Evolutionary conservation across 2,888 invertebrate genomes (phyloP), one percentile per base, ranked within the genome.

Genomic region (Thecophora atra): DNA sequence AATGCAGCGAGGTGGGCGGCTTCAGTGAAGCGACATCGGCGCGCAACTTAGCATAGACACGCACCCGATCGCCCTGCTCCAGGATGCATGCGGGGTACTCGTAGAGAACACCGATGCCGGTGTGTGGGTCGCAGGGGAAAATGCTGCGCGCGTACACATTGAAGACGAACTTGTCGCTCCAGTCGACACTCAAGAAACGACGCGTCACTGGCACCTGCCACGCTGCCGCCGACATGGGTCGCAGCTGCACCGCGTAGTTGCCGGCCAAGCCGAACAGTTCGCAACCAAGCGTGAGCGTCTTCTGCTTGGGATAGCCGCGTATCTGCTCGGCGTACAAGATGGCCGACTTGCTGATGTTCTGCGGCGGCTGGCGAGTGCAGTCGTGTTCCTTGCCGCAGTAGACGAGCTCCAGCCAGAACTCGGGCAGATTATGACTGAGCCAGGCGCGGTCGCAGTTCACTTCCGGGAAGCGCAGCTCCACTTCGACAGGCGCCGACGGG

Each of bases 41-140:
- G 64, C 91, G 86, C 21, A 93, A 89, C 69, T 92, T 88, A 0
- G 94, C 95, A 81, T 92, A 95, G 44, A 95, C 90, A 6, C 95
- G 89, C n/a, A 95, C 92, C 3, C 93, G 88, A 84, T 94, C 94
- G 0, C 92, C 92, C 2, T 90, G 89, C 75, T 92, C 91, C 75
- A 94, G 88, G 76, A 94, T 94, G 80, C 95, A 95, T 67, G 92
- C 90, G 0, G 95, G 95, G 86, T 95, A 95, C 83, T 95, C 92
- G 85, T 94, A 94, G 19, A 95, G 89, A 8, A 94, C 94, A 0
- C 92, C 89, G 17, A 95, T 90, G 0, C 94, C 94, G 0, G 88
- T 88, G 80, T 90, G 90, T 2, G 91, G 91, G 78, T 93, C 94
- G 85, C 95, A 95, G 0, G 94, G 95, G 82, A 94, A 92, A 78